A percentile compares a stretch with the other conserved stretches of the same genome.
Evolutionary conservation across 2,888 invertebrate genomes (phyloP).

Genomic region (Julus scanicus): DNA sequence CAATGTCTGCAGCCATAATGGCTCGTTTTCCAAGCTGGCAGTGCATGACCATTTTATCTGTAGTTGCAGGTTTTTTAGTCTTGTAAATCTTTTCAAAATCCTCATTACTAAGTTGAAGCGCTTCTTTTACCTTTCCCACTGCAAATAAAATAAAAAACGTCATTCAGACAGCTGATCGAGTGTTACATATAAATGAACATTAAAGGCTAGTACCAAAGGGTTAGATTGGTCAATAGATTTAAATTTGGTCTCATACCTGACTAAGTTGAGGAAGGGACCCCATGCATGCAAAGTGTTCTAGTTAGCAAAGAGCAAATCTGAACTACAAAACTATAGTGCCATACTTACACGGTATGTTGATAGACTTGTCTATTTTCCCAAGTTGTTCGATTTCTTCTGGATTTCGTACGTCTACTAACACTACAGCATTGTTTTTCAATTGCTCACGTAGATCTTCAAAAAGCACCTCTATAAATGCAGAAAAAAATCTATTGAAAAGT

Average conservation of each 20-base stretch:
- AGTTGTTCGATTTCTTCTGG: not conserved
- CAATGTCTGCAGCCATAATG: not conserved
- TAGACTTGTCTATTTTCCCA: conserved; percentile 5
- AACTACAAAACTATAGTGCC: not conserved
- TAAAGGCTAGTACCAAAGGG: too few relatives aligned
- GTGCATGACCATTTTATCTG: conserved; percentile 18
- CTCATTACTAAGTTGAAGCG: not conserved
- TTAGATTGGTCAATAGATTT: too few relatives aligned
- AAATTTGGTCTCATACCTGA: too few relatives aligned
- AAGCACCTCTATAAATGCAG: not conserved
- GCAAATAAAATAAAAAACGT: not conserved
- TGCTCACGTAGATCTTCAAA: not conserved
- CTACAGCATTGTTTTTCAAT: not conserved
- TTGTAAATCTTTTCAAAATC: not conserved
- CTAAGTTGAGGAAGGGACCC: too few relatives aligned
- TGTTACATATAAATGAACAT: too few relatives aligned
- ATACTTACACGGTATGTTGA: conserved; percentile 18
- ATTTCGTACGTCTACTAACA: not conserved
- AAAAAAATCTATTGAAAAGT: not conserved
- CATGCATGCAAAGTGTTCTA: too few relatives aligned
- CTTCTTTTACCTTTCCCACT: conserved; percentile 12
- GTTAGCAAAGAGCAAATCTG: too few relatives aligned
- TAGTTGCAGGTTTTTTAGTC: not conserved
- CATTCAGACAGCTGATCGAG: not conserved
- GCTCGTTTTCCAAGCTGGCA: conserved; percentile 36